Base-by-base conservation (phyloP, 2,797 vertebrate species). In the Apogon talboti region DNA sequence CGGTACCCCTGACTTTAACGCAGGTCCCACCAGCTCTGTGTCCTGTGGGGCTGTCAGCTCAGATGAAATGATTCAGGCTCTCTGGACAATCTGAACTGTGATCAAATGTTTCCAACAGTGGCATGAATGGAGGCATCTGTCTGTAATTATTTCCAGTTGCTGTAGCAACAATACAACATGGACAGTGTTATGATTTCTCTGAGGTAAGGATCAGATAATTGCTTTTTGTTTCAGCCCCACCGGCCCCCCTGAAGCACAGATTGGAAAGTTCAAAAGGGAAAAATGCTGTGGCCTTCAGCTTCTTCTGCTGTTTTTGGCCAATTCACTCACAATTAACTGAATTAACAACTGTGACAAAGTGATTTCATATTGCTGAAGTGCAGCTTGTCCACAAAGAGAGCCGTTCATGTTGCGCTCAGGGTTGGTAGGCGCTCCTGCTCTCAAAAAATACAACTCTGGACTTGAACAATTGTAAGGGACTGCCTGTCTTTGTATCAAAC, bases 101-200 rank as follows among this genome's bases (percentile, higher is more conserved):
- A 84, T 85, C 78, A 77, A 58, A 81, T 86, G 84, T 88, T 88
- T 89, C 82, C 72, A 66, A 74, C 69, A 46, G 63, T 67, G 68
- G 77, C 66, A 76, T 75, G 59, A 79, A 68, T 72, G 53, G 66
- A 71, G 62, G 53, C 53, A 77, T 42, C 28, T 37, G 70, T 64
- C 61, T 83, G 62, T 88, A 82, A 85, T 87, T 71, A 79, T 90
- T 92, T 90, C 87, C 83, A 81, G 91, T 91, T 87, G 71, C 79
- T 62, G 37, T 83, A 67, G 89, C 81, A 92, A 92, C 87, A 16
- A 45, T 42, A 84, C 66, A 82, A 84, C 71, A 66, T 52, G 61
- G 54, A 74, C 38, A n/a, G 21, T 73, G 74, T 85, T 80, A 79
- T 87, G 81, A 90, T 77, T 78, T 81, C 66, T 62, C 69, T 75